Conservation (phyloP, 2,797 vertebrate genomes). For the Acestrorhynchus altus region DNA sequence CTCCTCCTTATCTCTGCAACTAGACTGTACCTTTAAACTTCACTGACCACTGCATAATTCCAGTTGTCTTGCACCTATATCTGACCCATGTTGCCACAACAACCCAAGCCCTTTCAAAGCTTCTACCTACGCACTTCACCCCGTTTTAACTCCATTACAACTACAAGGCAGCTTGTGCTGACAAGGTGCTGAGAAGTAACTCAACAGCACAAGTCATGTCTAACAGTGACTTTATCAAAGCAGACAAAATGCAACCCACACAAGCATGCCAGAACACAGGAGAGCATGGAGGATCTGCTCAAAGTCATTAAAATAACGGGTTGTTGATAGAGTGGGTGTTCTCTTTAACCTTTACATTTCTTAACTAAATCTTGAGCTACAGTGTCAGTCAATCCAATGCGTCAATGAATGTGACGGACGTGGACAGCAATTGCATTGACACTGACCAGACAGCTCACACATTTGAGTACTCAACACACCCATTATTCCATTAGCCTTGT, state of each 20-base stretch:
- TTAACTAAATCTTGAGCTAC: slow-evolving; percentile 20
- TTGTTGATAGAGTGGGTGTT: not conserved
- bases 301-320: not conserved
- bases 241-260: not conserved
- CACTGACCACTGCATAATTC: not conserved
- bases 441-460: slow-evolving; percentile 11
- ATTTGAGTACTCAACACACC: not conserved
- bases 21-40: not conserved
- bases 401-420: not conserved
- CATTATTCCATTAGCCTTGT: slow-evolving; percentile 14
- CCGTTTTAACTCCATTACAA: not conserved
- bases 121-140: not conserved
- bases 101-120: not conserved
- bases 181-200: not conserved
- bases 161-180: too few relatives aligned
- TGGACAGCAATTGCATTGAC: slow-evolving; percentile 31
- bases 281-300: not conserved
- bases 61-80: not conserved
- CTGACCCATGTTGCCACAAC: not conserved
- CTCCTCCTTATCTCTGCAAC: not conserved
- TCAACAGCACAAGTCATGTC: not conserved
- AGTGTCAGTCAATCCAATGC: slow-evolving; percentile 9
- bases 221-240: not conserved
- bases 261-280: not conserved
- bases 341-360: not conserved